Evolutionary conservation across 2,797 vertebrate genomes (phyloP).

Genomic region (Lacerta agilis): DNA sequence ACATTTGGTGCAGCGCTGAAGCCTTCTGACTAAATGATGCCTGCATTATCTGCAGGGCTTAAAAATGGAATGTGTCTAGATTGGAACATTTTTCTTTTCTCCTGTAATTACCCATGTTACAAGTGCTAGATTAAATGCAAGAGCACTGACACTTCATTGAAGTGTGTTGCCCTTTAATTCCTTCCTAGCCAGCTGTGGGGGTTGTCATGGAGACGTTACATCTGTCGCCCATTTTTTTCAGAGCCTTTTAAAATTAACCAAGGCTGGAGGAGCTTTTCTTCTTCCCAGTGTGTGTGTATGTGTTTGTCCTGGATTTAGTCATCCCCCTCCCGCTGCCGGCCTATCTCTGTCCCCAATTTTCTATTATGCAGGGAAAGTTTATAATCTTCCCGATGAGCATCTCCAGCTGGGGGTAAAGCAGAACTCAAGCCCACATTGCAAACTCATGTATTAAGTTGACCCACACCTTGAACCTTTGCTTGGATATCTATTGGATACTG

Average conservation of each 20-base stretch:
- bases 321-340: neutral
- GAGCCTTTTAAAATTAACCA: slow-evolving; percentile 40
- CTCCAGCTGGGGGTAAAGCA: neutral
- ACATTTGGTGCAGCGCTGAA: neutral
- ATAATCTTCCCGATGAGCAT: neutral
- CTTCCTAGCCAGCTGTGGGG: slow-evolving; percentile 58
- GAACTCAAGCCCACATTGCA: neutral
- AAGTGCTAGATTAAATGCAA: neutral
- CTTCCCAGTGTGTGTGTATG: neutral
- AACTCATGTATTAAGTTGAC: slow-evolving; percentile 12
- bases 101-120: slow-evolving; percentile 28
- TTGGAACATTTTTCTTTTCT: slow-evolving; percentile 18
- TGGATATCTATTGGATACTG: neutral
- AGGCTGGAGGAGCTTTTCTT: slow-evolving; percentile 5
- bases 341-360: neutral
- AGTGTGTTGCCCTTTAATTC: slow-evolving; percentile 44
- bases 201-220: slow-evolving; percentile 56
- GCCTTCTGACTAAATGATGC: neutral
- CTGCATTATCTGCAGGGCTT: slow-evolving; percentile 5
- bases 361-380: neutral
- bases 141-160: slow-evolving; percentile 37
- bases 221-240: slow-evolving; percentile 53
- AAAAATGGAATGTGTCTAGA: neutral
- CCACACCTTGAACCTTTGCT: slow-evolving; percentile 15
- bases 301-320: neutral